Base-by-base conservation (phyloP, 2,888 invertebrate species). In the Julus scanicus region DNA sequence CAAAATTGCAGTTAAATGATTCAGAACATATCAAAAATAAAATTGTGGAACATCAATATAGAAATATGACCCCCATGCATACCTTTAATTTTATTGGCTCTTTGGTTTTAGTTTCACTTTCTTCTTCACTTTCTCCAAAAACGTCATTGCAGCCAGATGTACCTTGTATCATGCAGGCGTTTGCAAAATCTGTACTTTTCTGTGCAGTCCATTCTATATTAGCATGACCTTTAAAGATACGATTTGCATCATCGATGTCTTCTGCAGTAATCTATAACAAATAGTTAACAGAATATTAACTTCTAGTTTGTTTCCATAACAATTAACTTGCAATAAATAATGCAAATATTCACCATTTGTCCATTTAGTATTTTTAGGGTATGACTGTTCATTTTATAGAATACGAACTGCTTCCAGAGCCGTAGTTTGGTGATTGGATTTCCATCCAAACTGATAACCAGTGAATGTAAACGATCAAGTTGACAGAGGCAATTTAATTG, bases 201-300 rank as follows among this genome's bases (percentile, higher is more conserved):
- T 80, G 29, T 39, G 80, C 80, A 39, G 80, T 80, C 80, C 80
- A 80, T 80, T 80, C 80, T 39, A 80, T 80, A 80, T 80, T 80
- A 37, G 80, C 80, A 37, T 80, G 37, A 29, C 80, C 80, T 80
- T 80, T 80, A 80, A 80, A 80, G 2, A 80, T 11, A 37, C 80
- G 80, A 80, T 80, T 80, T 80, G 80, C 80, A 80, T 80, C 37
- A 13, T 80, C 37, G 13, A 80, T 80, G 37, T 80, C 80, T 29
- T 80, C 80, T 15, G 15, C 13, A 37, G 80, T 39, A 37, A 80
- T 37, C 80, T 80, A 37, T 80, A 15, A 29, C 13, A 13, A 80
- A 80, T 80, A 80, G 13, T 37, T 80, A 39, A 37, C 13, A 80
- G 37, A 9, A 37, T 80, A 37, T 13, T 39, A 37, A 63, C 13